Base-by-base conservation (phyloP, 2,797 vertebrate species). In the Acipenser ruthenus region DNA sequence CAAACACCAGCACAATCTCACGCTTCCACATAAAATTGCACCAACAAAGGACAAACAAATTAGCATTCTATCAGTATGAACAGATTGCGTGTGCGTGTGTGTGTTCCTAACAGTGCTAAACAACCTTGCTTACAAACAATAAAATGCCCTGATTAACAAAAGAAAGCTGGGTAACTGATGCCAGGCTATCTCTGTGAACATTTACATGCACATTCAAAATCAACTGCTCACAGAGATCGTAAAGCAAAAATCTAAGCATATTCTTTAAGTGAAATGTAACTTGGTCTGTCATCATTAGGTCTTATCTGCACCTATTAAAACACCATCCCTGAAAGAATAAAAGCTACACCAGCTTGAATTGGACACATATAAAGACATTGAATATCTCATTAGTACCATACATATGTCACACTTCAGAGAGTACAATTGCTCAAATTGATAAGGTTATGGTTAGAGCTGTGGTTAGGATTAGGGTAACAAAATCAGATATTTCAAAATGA, bases 131-230 rank as follows among this genome's bases (percentile, higher is more conserved):
- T 60, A 78, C 72, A 71, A 76, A 67, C 68, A 71, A 59, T 65
- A 60, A 65, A 65, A 66, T 51, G 47, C 7, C 73, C 73, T 79
- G 79, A 80, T 83, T 83, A 80, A 79, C 83, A 69, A 74, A 60
- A 4, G 37, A 37, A 37, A 37, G 4, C 37, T 5, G 37, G 37
- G 37, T 37, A 0, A 37, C 37, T 37, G 37, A 15, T 64, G 47
- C 55, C 15, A 48, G 56, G 10, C 4, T n/a, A 49, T 60, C 12
- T 15, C 5, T 48, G 62, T 15, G 7, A 10, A 49, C 7, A 4
- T 18, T n/a, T 55, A 49, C 9, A 18, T 37, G 49, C 18, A 12
- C 50, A 10, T 51, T 7, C 12, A 2, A 15, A 8, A 8, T 56
- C 48, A 56, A 15, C 23, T 15, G 11, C 65, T 8, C 7, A 10